These are phyloP conservation scores for Laupala kohalensis DNA, from an alignment of 1,140 invertebrate species.

Conservation along the genomic window DNA sequence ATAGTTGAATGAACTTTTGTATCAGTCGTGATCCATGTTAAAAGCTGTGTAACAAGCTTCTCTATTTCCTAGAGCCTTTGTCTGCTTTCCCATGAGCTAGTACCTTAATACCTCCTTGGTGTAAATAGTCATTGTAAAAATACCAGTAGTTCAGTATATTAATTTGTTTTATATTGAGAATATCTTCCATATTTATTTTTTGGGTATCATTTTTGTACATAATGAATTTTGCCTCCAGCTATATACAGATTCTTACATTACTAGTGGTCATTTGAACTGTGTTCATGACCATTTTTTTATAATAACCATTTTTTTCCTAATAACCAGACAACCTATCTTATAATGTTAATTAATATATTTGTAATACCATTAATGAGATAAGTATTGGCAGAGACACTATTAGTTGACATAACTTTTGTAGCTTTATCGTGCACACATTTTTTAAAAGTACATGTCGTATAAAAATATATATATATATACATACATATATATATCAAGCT, in stretches of 20 bases:
- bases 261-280: background rate
- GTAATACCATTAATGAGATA: background rate
- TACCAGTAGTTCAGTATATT: slow-evolving; percentile 12
- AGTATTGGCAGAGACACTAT: slow-evolving; percentile 13
- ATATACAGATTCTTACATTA: slow-evolving; percentile 4
- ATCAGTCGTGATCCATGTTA: slow-evolving; percentile 2
- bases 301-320: slow-evolving; percentile 12
- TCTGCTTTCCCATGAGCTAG: slow-evolving; percentile 4
- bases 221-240: slow-evolving; percentile 10
- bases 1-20: slow-evolving; percentile 15
- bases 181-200: slow-evolving; percentile 19
- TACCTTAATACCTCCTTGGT: slow-evolving; percentile 8
- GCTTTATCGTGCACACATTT: slow-evolving; percentile 14
- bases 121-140: slow-evolving; percentile 17
- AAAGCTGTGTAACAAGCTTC: slow-evolving; percentile 5
- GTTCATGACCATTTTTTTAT: slow-evolving; percentile 7
- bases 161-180: slow-evolving; percentile 17
- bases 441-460: slow-evolving; percentile 11
- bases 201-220: slow-evolving; percentile 19
- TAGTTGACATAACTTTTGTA: slow-evolving; percentile 11
- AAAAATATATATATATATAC: slow-evolving; percentile 1
- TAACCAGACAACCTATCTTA: slow-evolving; percentile 5
- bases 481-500: slow-evolving; percentile 2
- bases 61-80: slow-evolving; percentile 1
- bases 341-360: slow-evolving; percentile 5